Conservation (phyloP, 2,113 vertebrate species). For the Benitochromis conjunctus region DNA sequence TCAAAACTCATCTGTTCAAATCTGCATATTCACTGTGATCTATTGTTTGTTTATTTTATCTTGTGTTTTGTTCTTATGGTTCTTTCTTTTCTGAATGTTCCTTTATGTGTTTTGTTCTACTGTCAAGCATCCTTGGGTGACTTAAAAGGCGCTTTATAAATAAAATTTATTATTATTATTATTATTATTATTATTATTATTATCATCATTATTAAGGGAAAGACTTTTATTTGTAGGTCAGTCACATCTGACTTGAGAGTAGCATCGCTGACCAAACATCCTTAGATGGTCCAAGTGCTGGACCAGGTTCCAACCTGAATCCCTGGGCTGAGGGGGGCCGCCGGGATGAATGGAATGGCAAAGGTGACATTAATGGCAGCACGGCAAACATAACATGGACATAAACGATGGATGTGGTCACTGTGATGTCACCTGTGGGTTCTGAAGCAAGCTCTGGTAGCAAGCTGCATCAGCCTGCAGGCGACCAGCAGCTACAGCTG, state of each 20-base stretch:
- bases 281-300: not conserved
- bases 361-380: not conserved
- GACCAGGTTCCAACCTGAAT: not conserved
- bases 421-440: not conserved
- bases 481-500: not conserved
- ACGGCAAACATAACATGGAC: not conserved
- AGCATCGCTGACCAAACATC: not conserved
- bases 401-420: not conserved
- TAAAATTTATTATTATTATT: too few species aligned
- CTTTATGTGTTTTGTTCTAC: too few species aligned
- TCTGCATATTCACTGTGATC: too few species aligned
- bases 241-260: not conserved
- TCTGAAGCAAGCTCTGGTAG: not conserved
- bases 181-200: too few species aligned
- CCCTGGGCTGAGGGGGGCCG: not conserved
- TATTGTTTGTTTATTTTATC: too few species aligned
- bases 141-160: too few species aligned
- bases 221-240: not conserved
- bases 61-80: too few species aligned
- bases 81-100: too few species aligned
- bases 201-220: too few species aligned
- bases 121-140: too few species aligned
- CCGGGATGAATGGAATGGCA: not conserved
- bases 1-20: too few species aligned
- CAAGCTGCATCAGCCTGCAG: not conserved